phyloP scores from a whole-genome alignment of 2,113 vertebrate genomes.

The Emydocephalus ijimae region DNA sequence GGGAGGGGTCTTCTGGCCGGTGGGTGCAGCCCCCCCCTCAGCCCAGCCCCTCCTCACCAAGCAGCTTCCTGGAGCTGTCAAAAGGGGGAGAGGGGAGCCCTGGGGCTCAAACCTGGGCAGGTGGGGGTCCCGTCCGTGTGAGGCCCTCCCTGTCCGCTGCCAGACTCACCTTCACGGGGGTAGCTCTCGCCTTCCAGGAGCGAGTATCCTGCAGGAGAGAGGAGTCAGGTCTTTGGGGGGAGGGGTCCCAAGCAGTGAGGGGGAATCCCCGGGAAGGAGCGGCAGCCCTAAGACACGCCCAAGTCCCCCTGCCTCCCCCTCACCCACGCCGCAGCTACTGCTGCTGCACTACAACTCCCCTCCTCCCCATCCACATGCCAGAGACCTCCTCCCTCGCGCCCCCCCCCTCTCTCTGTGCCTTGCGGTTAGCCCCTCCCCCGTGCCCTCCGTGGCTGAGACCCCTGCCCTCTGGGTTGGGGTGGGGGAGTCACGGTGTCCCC shows the following conservation, averaged over 20 bases:
- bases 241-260: too few relatives aligned
- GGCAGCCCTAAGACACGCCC: background rate
- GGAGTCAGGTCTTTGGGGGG: background rate
- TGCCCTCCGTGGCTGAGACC: too few relatives aligned
- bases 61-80: too few relatives aligned
- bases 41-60: background rate
- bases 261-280: background rate
- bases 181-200: background rate
- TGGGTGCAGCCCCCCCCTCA: too few relatives aligned
- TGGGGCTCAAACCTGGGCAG: too few relatives aligned
- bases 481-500: background rate
- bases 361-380: background rate
- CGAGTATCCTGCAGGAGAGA: background rate
- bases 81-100: background rate
- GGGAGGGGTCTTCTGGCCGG: background rate
- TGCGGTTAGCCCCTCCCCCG: background rate
- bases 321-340: too few relatives aligned
- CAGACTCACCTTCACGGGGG: background rate
- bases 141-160: too few relatives aligned
- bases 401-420: background rate
- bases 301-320: background rate
- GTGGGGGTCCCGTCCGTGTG: too few relatives aligned
- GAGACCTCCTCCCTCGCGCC: background rate
- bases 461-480: background rate
- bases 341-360: background rate